Conservation (phyloP, 2,113 vertebrate species). For the Tapirus terrestris region DNA sequence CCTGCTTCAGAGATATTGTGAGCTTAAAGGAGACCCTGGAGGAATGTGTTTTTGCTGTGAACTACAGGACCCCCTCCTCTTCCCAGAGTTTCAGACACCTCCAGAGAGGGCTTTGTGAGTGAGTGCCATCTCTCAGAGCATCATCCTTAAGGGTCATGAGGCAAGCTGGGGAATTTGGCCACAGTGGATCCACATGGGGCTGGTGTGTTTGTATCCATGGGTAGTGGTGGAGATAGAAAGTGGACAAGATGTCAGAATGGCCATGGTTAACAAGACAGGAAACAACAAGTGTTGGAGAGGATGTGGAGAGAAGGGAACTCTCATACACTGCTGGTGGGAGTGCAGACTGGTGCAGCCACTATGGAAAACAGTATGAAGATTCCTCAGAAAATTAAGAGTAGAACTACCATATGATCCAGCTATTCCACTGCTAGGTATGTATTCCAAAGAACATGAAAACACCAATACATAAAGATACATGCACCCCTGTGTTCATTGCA, state of each 20-base stretch:
- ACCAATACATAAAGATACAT: too few relatives aligned
- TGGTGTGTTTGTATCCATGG: neutral
- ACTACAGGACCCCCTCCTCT: neutral
- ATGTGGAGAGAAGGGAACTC: too few relatives aligned
- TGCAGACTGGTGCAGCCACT: too few relatives aligned
- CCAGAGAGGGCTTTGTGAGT: neutral
- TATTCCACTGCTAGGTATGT: too few relatives aligned
- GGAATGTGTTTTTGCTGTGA: neutral
- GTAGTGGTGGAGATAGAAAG: neutral
- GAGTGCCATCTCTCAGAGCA: neutral
- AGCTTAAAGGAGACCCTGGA: neutral
- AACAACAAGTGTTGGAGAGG: too few relatives aligned
- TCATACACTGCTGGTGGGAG: too few relatives aligned
- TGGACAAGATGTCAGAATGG: neutral
- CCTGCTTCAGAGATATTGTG: neutral
- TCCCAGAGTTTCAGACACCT: neutral
- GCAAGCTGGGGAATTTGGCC: neutral
- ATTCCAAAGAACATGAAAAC: too few relatives aligned
- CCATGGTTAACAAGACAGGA: too few relatives aligned
- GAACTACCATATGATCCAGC: too few relatives aligned
- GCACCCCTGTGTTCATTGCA: too few relatives aligned
- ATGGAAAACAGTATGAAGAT: too few relatives aligned
- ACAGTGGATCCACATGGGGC: neutral
- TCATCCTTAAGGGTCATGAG: neutral
- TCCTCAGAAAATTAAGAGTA: too few relatives aligned